Evolutionary conservation across 2,888 invertebrate species (phyloP).

Genomic region (Oscheius sp.): DNA sequence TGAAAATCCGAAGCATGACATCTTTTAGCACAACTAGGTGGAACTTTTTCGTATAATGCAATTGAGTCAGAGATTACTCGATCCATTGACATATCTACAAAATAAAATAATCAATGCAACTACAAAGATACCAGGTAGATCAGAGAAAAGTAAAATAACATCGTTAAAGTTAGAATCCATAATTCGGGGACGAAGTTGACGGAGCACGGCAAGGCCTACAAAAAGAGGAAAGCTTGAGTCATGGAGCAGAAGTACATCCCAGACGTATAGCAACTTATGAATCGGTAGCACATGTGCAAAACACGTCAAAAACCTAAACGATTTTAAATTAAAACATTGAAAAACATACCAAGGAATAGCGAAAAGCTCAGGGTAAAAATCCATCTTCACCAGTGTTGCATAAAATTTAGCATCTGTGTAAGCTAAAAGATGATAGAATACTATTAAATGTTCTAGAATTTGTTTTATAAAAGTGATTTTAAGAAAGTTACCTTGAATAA

Average conservation of each 20-base stretch:
- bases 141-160: conserved; percentile 96
- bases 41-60: conserved; percentile 43
- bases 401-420: conserved; percentile 93
- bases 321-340: too few relatives aligned
- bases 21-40: conserved; percentile 54
- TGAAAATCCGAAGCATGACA: conserved; percentile 30
- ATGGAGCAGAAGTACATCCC: conserved; percentile 93
- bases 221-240: conserved; percentile 91
- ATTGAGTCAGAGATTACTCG: conserved; percentile 51
- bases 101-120: not conserved
- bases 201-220: conserved; percentile 77
- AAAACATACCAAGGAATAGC: conserved; percentile 94
- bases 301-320: conserved; percentile 61
- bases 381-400: conserved; percentile 88
- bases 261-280: conserved; percentile 94
- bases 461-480: too few relatives aligned
- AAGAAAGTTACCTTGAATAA: conserved; percentile 84
- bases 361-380: conserved; percentile 93
- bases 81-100: conserved; percentile 51
- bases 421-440: conserved; percentile 93
- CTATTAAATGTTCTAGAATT: conserved; percentile 85
- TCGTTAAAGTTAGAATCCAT: conserved; percentile 94
- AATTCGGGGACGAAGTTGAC: conserved; percentile 71
- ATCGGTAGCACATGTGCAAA: conserved; percentile 92
- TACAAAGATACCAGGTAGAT: conserved; percentile 88